phyloP scores from a whole-genome alignment of 2,113 vertebrate species.

The Balaeniceps rex region DNA sequence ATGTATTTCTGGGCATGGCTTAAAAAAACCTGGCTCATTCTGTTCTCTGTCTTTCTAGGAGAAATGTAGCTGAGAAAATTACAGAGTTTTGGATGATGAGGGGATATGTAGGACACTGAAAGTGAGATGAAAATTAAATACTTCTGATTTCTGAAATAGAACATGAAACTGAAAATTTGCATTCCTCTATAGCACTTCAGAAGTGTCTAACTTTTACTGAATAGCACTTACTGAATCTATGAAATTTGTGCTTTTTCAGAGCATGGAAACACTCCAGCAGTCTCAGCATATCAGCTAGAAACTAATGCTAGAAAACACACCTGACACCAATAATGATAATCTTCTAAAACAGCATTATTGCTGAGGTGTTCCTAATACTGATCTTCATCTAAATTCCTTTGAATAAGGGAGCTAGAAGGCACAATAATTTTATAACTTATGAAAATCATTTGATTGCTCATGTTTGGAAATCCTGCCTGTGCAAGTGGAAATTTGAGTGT shows the following conservation, averaged over 20 bases:
- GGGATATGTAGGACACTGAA: background rate
- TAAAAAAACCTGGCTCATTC: background rate
- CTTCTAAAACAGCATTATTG: background rate
- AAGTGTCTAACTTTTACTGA: background rate
- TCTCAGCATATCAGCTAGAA: background rate
- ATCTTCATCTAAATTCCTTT: background rate
- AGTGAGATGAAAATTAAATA: background rate
- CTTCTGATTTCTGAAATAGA: slow-evolving; percentile 1
- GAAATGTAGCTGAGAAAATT: background rate
- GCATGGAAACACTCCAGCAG: background rate
- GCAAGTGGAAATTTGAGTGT: background rate
- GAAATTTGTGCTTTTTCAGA: background rate
- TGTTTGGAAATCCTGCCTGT: background rate
- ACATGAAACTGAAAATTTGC: background rate
- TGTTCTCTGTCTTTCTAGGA: background rate
- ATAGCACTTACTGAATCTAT: background rate
- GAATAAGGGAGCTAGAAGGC: background rate
- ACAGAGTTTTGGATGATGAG: background rate
- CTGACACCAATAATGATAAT: background rate
- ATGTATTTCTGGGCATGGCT: background rate
- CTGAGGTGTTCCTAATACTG: background rate
- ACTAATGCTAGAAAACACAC: background rate
- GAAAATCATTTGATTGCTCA: background rate
- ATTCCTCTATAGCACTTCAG: background rate
- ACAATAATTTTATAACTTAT: background rate